phyloP scores from a whole-genome alignment of 2,113 vertebrate species.

The Etheostoma cragini region DNA sequence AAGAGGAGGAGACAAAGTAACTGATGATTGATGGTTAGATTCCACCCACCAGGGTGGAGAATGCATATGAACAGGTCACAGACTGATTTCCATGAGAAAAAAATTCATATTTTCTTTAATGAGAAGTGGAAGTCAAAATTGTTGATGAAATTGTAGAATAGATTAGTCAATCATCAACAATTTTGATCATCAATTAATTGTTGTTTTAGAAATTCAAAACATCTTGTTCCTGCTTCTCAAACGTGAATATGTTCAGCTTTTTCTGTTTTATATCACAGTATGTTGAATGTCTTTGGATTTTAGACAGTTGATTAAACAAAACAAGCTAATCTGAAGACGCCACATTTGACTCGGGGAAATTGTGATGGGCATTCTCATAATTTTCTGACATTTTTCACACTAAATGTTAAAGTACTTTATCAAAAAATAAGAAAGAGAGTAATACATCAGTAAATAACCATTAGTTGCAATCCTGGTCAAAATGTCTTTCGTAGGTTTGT shows the following conservation, averaged over 20 bases:
- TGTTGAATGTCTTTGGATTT: background rate
- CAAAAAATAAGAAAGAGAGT: background rate
- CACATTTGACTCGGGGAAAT: background rate
- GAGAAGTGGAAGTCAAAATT: background rate
- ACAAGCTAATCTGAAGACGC: background rate
- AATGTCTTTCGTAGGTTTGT: background rate
- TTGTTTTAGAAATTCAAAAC: background rate
- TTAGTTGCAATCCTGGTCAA: background rate
- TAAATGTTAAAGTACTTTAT: background rate
- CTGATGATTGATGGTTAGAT: slow-evolving; percentile 6
- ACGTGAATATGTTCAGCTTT: background rate
- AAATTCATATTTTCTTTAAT: background rate
- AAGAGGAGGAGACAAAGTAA: slow-evolving; percentile 13
- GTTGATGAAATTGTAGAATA: background rate
- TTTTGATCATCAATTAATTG: background rate
- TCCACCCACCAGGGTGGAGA: background rate
- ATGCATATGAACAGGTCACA: slow-evolving; percentile 2
- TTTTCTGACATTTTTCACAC: background rate
- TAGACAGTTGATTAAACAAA: background rate
- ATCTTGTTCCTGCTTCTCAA: background rate
- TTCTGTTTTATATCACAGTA: background rate
- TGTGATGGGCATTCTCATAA: background rate
- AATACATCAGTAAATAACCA: background rate
- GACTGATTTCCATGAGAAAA: background rate
- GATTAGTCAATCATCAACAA: background rate